Percentiles rank a stretch among this genome's conserved stretches.
Conservation (phyloP, 2,797 vertebrate genomes). For the Rhabdomys pumilio region DNA sequence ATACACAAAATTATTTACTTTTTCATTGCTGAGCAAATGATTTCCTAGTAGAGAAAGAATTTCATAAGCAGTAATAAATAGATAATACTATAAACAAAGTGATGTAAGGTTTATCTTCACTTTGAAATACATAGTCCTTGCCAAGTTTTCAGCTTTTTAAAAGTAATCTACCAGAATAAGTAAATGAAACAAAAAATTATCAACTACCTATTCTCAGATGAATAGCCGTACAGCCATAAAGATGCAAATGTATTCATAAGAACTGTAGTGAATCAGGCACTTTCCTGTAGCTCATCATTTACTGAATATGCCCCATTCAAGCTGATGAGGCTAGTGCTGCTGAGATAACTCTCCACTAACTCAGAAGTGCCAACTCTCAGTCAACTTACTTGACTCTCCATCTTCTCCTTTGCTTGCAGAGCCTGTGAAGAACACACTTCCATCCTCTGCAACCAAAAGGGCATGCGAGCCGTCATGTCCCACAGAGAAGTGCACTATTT, state of each 20-base stretch:
- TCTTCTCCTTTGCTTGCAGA: slow-evolving; percentile 99
- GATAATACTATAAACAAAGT: not conserved
- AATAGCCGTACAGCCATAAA: not conserved
- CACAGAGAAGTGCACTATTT: slow-evolving; percentile 98
- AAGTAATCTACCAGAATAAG: slow-evolving; percentile 43
- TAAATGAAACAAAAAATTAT: not conserved
- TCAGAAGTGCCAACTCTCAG: not conserved
- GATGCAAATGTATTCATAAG: slow-evolving; percentile 10
- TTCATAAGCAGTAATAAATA: slow-evolving; percentile 10
- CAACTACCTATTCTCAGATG: not conserved
- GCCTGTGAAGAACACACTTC: slow-evolving; percentile 99
- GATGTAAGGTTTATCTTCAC: slow-evolving; percentile 14
- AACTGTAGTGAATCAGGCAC: not conserved
- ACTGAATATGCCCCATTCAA: not conserved
- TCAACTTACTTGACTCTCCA: slow-evolving; percentile 96
- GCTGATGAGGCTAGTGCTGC: not conserved
- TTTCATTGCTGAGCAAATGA: slow-evolving; percentile 25
- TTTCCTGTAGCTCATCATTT: not conserved
- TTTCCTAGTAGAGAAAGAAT: slow-evolving; percentile 38
- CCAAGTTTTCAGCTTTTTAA: slow-evolving; percentile 42
- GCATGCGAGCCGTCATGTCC: slow-evolving; percentile 99
- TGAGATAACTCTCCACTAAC: not conserved
- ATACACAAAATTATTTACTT: slow-evolving; percentile 7
- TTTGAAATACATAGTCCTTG: slow-evolving; percentile 46
- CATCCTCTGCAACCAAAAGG: slow-evolving; percentile 98